Conservation (phyloP, 2,113 vertebrate species). For the Megaceryle torquata region DNA sequence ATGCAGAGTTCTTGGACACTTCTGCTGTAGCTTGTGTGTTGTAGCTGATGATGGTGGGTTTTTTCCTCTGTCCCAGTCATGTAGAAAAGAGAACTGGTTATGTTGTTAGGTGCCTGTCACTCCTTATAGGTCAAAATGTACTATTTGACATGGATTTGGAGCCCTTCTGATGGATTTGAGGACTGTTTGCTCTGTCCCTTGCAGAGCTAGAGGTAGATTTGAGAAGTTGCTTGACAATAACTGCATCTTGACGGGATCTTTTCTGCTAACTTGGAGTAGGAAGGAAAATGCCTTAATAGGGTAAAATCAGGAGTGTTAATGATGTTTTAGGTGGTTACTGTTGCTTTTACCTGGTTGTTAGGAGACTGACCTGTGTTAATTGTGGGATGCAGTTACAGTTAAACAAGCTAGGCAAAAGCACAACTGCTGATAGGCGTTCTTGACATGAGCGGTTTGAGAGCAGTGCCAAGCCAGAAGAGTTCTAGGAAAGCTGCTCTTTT, state of each 20-base stretch:
- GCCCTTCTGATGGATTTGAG: not conserved
- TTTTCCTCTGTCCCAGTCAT: not conserved
- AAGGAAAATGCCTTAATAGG: not conserved
- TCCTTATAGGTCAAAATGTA: not conserved
- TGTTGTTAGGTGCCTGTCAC: rapidly evolving
- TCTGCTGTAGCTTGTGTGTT: not conserved
- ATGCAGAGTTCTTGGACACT: rapidly evolving
- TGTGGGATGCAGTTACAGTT: not conserved
- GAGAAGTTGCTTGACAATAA: not conserved
- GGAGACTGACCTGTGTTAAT: not conserved
- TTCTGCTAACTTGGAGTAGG: not conserved
- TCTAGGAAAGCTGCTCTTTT: not conserved
- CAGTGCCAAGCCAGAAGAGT: not conserved
- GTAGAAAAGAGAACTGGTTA: rapidly evolving
- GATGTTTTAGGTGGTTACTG: not conserved
- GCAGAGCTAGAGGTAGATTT: not conserved
- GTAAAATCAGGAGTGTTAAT: not conserved
- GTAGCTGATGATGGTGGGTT: not conserved
- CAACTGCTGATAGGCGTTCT: not conserved
- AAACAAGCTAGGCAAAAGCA: not conserved
- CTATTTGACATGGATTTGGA: too few species aligned
- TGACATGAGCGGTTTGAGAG: not conserved
- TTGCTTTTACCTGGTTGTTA: not conserved
- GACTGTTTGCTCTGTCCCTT: rapidly evolving
- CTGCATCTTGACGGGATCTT: not conserved